phyloP scores from a whole-genome alignment of 2,113 vertebrate species.

The Lepus europaeus region DNA sequence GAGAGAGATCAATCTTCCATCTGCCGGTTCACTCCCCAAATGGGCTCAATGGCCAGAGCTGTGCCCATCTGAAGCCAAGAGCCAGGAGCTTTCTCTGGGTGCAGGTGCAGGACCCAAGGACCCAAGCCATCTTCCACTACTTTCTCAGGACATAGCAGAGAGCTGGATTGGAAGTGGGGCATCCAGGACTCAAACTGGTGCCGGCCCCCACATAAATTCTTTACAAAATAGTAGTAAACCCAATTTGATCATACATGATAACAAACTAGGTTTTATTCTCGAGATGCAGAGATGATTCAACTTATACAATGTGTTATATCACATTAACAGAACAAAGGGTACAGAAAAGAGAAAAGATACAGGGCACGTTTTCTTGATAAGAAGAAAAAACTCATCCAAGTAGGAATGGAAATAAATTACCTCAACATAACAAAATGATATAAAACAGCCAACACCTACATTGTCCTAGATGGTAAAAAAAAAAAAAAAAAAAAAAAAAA shows the following conservation, averaged over 20 bases:
- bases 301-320: not conserved
- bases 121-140: too few relatives aligned
- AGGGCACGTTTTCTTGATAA: not conserved
- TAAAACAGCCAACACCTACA: not conserved
- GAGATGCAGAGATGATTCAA: not conserved
- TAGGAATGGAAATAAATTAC: not conserved
- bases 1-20: too few relatives aligned
- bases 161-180: too few relatives aligned
- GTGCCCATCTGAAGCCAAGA: too few relatives aligned
- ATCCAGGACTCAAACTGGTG: too few relatives aligned
- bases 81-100: too few relatives aligned
- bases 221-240: not conserved
- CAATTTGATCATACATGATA: not conserved
- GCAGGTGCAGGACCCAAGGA: too few relatives aligned
- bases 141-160: too few relatives aligned
- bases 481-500: too few relatives aligned
- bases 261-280: not conserved
- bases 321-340: not conserved
- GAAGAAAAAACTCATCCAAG: not conserved
- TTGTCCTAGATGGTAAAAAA: not conserved
- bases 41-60: too few relatives aligned
- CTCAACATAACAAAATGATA: not conserved
- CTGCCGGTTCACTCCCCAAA: too few relatives aligned
- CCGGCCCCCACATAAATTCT: not conserved
- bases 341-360: not conserved